Base-by-base conservation (phyloP, 1,140 invertebrate genomes). In the Rhyzopertha dominica region DNA sequence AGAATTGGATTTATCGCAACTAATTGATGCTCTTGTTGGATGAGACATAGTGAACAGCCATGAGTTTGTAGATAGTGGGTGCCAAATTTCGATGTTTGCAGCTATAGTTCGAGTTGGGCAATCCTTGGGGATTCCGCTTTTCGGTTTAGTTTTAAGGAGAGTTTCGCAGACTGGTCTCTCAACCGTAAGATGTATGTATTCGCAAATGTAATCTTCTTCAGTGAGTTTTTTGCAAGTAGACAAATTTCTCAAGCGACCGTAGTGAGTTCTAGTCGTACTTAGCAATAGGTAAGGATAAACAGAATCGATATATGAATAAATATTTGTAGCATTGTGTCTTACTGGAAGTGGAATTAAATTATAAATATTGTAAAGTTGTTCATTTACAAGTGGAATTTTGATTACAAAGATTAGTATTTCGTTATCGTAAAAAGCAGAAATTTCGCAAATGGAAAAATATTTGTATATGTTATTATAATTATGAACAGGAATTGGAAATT, bases 301-400 rank as follows among this genome's bases (percentile, higher is more conserved):
- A 25, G 38, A 37, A 19, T 43, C n/a, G 12, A 51, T 49, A 14
- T 49, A 49, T 3, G 36, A 51, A 20, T 34, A 51, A n/a, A 40
- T n/a, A 13, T 12, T 24, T 1, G 23, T 41, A 10, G 14, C 40
- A 10, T 8, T 12, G 31, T 41, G 36, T 46, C 24, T 32, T 5
- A 40, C 28, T 18, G 47, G 47, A 3, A 52, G 18, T 7, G 50
- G 50, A 24, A 49, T 49, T 38, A 52, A 29, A 18, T 49, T 47
- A 40, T 13, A 49, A 5, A 52, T 16, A 37, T 44, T 34, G 25
- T 25, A 49, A 20, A 43, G 5, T 1, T 31, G 5, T 43, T 35
- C 29, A n/a, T 49, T 9, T 8, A 28, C 24, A 25, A 52, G 31
- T 26, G 50, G 47, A 34, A 49, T 26, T 49, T 49, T 13, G 9